Conservation (phyloP, 2,888 invertebrate species). For the Metacarcinus magister region DNA sequence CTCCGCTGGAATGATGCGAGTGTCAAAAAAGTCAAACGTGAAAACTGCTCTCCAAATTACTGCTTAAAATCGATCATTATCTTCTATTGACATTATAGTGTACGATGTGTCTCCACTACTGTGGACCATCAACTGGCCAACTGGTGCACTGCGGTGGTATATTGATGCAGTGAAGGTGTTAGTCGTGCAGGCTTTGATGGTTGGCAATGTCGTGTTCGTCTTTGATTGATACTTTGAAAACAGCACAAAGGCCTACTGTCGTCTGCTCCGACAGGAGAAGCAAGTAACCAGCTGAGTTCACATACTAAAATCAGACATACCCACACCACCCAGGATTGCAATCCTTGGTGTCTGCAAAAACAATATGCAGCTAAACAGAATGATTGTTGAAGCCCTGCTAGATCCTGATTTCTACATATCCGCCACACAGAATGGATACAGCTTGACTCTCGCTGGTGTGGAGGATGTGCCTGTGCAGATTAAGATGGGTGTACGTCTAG, state of each 20-base stretch:
- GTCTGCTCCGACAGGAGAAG: neutral
- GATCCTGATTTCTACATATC: too few relatives aligned
- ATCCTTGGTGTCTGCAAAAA: neutral
- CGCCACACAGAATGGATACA: too few relatives aligned
- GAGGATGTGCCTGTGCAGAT: too few relatives aligned
- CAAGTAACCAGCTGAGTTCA: neutral
- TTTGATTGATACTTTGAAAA: neutral
- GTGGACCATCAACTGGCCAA: conserved; percentile 26
- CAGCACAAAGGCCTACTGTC: conserved; percentile 11
- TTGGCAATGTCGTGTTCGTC: neutral
- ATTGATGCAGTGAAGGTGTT: neutral
- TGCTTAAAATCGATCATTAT: neutral
- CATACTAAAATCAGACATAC: neutral
- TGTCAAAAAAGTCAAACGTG: neutral
- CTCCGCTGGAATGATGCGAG: conserved; percentile 5
- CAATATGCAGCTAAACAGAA: too few relatives aligned
- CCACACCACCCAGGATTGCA: neutral
- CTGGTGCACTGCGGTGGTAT: neutral
- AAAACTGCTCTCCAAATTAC: neutral
- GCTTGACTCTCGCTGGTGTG: too few relatives aligned
- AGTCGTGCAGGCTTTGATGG: neutral
- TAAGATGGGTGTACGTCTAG: neutral
- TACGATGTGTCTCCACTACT: neutral
- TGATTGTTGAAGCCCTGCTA: too few relatives aligned
- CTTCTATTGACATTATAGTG: neutral